phyloP scores from a whole-genome alignment of 2,113 vertebrate species.

The Grammomys dolichurus region DNA sequence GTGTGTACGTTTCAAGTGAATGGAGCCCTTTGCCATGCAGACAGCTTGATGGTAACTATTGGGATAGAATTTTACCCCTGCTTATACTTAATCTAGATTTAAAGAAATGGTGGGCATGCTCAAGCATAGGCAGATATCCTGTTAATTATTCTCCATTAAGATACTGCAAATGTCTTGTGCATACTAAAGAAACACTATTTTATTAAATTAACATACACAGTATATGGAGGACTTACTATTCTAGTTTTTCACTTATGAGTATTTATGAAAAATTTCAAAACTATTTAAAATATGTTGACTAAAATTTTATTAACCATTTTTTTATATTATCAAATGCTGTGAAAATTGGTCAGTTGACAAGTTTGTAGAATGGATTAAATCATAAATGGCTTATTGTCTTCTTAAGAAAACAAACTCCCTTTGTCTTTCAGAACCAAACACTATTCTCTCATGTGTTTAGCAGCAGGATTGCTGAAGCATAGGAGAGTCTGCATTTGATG shows the following conservation, averaged over 20 bases:
- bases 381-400: neutral
- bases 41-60: neutral
- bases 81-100: neutral
- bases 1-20: neutral
- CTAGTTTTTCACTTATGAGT: neutral
- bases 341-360: neutral
- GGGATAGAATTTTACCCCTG: neutral
- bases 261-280: neutral
- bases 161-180: slow-evolving; percentile 8
- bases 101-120: neutral
- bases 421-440: neutral
- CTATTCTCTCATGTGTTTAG: neutral
- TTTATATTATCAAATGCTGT: neutral
- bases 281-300: neutral
- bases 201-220: neutral
- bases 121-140: neutral
- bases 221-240: neutral
- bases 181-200: neutral
- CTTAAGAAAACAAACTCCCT: neutral
- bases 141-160: neutral
- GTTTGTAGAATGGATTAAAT: neutral
- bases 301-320: neutral
- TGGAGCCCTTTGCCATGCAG: neutral
- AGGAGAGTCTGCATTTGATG: neutral
- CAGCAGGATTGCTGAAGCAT: too few relatives aligned